Evolutionary conservation across 2,113 vertebrate species (phyloP), one percentile per base, ranked within the genome.

Genomic region (Malurus cyaneus): DNA sequence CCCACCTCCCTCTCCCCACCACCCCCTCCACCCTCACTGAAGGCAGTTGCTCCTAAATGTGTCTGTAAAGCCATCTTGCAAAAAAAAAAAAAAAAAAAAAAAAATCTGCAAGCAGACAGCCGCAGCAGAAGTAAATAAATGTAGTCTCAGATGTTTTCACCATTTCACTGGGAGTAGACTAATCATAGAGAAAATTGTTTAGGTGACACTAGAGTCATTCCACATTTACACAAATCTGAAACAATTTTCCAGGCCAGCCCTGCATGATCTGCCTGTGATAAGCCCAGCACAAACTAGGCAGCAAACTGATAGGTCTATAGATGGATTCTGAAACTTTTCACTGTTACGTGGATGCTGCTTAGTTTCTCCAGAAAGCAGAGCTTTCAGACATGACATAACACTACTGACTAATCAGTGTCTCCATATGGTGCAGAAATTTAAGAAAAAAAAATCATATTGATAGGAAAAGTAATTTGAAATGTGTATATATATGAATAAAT

Each of bases 31-130:
- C 17, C 34, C 19, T 16, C 61, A 34, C 3, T 77, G 54, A 94
- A 88, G 21, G 47, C 61, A 8, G n/a, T 47, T 86, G 47, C 36
- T 89, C 39, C 73, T 72, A 89, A 93, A 87, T 64, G 14, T 32
- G 42, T 18, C 6, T 80, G 28, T 89, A 80, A 91, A 96, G 13
- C 8, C 12, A 18, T 19, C 19, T 65, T 94, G 94, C 72, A 42
- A 94, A 83, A 94, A 83, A 95, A 56, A 89, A 90, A 90, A 7
- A 36, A 36, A 36, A 42, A 94, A 83, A 93, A 83, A 95, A 57
- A 89, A 90, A 90, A 7, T 76, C 60, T 93, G 80, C 57, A 93
- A 78, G 53, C 25, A 93, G 53, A 31, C 25, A 86, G 26, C 53
- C 29, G 31, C 24, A 86, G 71, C 20, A 66, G 21, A 80, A 88